phyloP scores from a whole-genome alignment of 2,888 invertebrate species.

The Caenorhabditis plicata region DNA sequence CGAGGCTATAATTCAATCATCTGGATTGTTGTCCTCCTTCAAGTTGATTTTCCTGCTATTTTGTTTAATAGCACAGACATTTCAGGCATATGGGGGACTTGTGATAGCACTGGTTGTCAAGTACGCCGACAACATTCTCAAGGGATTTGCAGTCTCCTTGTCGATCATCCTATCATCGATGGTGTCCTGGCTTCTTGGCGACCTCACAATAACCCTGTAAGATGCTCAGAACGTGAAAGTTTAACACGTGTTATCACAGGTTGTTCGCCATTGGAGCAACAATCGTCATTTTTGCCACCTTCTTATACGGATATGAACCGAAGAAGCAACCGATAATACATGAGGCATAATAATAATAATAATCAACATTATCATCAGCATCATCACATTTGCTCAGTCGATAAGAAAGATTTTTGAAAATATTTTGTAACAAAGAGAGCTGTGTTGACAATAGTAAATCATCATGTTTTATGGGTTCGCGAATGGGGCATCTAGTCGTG shows the following conservation, averaged over 20 bases:
- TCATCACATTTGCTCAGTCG: too few relatives aligned
- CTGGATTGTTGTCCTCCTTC: conserved; percentile 69
- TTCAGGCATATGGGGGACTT: conserved; percentile 70
- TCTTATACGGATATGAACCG: conserved; percentile 68
- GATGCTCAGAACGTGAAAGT: conserved; percentile 28
- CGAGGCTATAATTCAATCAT: conserved; percentile 69
- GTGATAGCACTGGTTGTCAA: conserved; percentile 71
- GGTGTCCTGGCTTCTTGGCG: conserved; percentile 69
- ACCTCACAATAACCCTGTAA: conserved; percentile 67
- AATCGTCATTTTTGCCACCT: conserved; percentile 68
- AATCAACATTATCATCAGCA: too few relatives aligned
- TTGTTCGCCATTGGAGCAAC: conserved; percentile 68
- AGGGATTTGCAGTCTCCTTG: conserved; percentile 71
- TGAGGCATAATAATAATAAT: conserved; percentile 20
- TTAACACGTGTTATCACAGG: conserved; percentile 45
- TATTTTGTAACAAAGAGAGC: too few relatives aligned
- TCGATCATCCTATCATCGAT: conserved; percentile 70
- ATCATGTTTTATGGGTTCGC: conserved; percentile 41
- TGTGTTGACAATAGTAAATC: too few relatives aligned
- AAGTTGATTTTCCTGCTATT: conserved; percentile 60
- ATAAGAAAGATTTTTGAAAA: too few relatives aligned
- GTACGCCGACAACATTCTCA: conserved; percentile 71
- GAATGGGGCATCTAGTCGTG: too few relatives aligned
- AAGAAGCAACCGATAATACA: conserved; percentile 14
- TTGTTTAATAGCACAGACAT: background rate